Base-by-base conservation (phyloP, 2,888 invertebrate species). In the Luperina nickerlii region DNA sequence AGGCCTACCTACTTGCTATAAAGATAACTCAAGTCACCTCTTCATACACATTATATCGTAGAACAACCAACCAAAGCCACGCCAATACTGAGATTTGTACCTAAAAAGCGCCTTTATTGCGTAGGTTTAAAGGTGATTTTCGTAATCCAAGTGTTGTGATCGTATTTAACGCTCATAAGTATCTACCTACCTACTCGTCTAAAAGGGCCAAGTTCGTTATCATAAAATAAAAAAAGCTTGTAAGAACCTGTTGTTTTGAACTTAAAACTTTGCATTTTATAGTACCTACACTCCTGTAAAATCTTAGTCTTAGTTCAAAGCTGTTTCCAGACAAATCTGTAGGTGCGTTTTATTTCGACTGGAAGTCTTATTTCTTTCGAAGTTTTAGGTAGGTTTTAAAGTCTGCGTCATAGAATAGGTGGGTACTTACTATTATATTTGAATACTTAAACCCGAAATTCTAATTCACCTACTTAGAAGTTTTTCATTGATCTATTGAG, bases 311-410 rank as follows among this genome's bases (percentile, higher is more conserved):
- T 20, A 8, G 11, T 70, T 42, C n/a, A 57, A 68, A 69, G 15
- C 71, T 70, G 60, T 62, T 69, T 76, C 66, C 45, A 70, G 62
- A 76, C 74, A 74, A 70, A 54, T 60, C 72, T 54, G 32, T 70
- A 70, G 2, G 15, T 62, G 7, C 15, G 8, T 63, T 27, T 73
- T 71, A 74, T 57, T 18, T 71, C n/a, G 70, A 77, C 74, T 71
- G 32, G 20, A 75, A 81, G n/a, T 81, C 38, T 6, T 38, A 38
- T 6, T 38, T 82, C 24, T 75, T 62, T 62, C 63, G 8, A 63
- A 32, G 32, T 20, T 63, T 63, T 62, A 62, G 27, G 15, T 62
- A 60, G 5, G n/a, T 60, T 11, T 60, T 11, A 18, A 72, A 66
- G 70, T 74, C 32, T 74, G 51, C 67, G 51, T 69, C 48, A 57